These are phyloP conservation scores for Silurus glanis DNA, from an alignment of 2,113 vertebrate genomes.

Conservation along the genomic window DNA sequence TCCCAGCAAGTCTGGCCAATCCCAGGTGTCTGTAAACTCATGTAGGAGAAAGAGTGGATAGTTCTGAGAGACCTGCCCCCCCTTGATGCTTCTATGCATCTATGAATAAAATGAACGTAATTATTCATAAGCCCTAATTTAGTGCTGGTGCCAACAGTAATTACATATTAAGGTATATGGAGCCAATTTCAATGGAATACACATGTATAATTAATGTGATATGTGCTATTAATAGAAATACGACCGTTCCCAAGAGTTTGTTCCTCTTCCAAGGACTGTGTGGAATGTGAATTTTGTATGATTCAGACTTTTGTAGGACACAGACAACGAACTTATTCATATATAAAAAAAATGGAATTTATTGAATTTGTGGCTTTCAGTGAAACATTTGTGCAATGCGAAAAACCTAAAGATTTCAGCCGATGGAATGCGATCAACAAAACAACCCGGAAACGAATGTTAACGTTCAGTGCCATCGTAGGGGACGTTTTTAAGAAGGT, in stretches of 20 bases:
- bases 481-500: neutral
- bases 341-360: constrained; percentile 54
- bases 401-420: constrained; percentile 32
- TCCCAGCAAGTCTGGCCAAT: neutral
- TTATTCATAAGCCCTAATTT: neutral
- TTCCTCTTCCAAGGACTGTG: neutral
- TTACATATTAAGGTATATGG: neutral
- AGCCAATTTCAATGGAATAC: neutral
- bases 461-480: neutral
- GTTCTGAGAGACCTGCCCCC: neutral
- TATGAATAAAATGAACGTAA: neutral
- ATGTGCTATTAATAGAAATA: neutral
- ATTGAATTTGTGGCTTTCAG: constrained; percentile 53
- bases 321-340: constrained; percentile 16
- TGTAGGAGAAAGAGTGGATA: neutral
- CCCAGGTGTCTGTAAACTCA: neutral
- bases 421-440: constrained; percentile 33
- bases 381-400: constrained; percentile 48
- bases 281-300: neutral
- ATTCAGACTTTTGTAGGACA: neutral
- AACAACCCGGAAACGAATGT: neutral
- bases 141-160: neutral
- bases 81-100: neutral
- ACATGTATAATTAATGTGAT: neutral
- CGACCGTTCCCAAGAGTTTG: neutral